Conservation (phyloP, 1,140 invertebrate genomes). For the Cydia fagiglandana region DNA sequence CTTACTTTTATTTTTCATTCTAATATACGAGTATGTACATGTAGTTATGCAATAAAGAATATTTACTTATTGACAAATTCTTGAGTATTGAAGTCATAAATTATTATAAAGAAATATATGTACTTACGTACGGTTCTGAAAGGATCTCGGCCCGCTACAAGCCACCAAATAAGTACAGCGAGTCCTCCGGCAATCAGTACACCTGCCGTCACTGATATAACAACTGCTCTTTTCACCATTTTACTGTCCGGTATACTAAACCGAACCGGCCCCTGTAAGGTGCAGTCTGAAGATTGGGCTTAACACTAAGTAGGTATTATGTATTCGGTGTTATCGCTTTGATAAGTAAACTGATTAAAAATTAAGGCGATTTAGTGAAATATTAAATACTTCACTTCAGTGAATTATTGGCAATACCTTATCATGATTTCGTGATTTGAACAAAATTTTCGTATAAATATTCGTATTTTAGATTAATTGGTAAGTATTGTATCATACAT, state of each 20-base stretch:
- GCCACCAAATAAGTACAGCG: conserved; percentile 61
- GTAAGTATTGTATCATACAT: no score
- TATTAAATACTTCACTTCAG: neutral
- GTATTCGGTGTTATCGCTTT: conserved; percentile 5
- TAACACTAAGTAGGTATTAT: neutral
- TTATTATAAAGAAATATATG: no score
- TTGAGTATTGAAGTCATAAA: no score
- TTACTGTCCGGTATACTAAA: conserved; percentile 15
- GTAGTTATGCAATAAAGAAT: no score
- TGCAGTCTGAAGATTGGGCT: conserved; percentile 10
- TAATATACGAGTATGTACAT: no score
- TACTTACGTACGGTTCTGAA: conserved; percentile 54
- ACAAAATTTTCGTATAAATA: neutral
- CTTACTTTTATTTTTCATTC: no score
- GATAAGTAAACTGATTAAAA: conserved; percentile 18
- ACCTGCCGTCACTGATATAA: conserved; percentile 39
- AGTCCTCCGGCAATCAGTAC: conserved; percentile 45
- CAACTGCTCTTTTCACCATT: conserved; percentile 47
- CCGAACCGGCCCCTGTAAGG: neutral
- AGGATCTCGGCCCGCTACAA: conserved; percentile 40
- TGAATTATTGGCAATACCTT: neutral
- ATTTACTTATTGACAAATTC: no score
- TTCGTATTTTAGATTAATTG: no score
- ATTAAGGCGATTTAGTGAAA: conserved; percentile 20
- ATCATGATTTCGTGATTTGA: neutral